Evolutionary conservation across 2,113 vertebrate species (phyloP), one percentile per base, ranked within the genome.

Genomic region (Ceratotherium simum): DNA sequence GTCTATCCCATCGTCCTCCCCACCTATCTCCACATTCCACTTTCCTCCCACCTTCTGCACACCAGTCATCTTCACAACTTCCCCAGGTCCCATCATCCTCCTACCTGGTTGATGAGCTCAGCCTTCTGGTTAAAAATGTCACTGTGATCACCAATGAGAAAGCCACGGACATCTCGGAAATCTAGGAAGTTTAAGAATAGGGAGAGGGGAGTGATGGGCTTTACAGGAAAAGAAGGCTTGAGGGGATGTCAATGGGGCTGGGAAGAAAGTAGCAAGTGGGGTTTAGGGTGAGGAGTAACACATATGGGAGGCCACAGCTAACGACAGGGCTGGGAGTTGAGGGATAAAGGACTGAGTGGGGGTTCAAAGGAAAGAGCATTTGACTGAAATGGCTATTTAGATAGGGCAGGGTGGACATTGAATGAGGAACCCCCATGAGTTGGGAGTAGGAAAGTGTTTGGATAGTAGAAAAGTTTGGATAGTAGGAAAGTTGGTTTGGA

Each of bases 61-160:
- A 76, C 23, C 20, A 39, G 7, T 62, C 25, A 67, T 6, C 80
- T 60, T 75, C 54, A 60, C 39, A 82, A 5, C 8, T 36, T 90
- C 65, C 91, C 72, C 95, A 60, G 20, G 72, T 54, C 78, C 79
- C 13, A 8, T 67, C 54, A 10, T 89, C 76, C 13, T 97, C 98
- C 72, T 84, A 99, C 99, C 98, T 98, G 97, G 18, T 98, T 95
- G 62, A 91, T 97, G 31, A 99, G 95, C 36, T 99, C 98, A n/a
- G 98, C 99, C 42, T 99, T 99, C n/a, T 97, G 98, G 98, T 99
- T 99, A 95, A 98, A 97, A 97, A 99, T 97, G 93, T 98, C 98
- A 39, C 92, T 96, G 96, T 98, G 99, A 76, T 99, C 99, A 60
- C 98, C 98, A 48, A 97, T 98, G 92, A 99, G 93, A 97, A 99